Evolutionary conservation across 2,113 vertebrate species (phyloP), one percentile per base, ranked within the genome.

Genomic region (Grallaria varia): DNA sequence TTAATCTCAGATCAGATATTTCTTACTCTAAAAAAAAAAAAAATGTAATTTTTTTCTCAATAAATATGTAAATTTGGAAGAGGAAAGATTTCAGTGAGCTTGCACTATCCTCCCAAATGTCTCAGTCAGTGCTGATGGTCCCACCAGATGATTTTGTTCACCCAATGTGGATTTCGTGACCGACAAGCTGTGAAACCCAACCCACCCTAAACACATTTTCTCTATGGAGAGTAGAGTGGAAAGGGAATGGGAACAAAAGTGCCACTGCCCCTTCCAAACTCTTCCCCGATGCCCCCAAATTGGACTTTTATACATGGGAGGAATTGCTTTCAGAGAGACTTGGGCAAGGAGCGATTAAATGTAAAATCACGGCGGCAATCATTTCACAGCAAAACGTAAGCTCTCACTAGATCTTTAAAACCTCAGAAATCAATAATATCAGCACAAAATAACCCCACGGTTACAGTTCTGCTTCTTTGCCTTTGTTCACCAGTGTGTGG

Each of bases 261-360:
- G 42, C 49, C 14, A 17, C 3, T 24, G 6, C 19, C 49, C 14
- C 40, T 68, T 80, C 37, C 44, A 71, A 33, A 64, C 31, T 22
- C 33, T 22, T 56, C 73, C 27, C 15, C 20, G 28, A 21, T n/a
- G 4, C 2, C 8, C 44, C 13, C 37, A 63, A 15, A 44, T 67
- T 10, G 28, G 28, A 25, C 5, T 27, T 37, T 0, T 0, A 5
- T 0, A 30, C 31, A 31, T 27, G 0, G 0, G 24, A 10, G 8
- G 16, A 75, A 66, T 62, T 47, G 12, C 40, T 47, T 42, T 8
- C 58, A 33, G 23, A 58, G 10, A 21, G 8, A 16, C 59, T 64
- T 87, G n/a, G 18, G 28, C 2, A 15, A 84, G 17, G 21, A 35
- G 50, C n/a, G 39, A 1, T 45, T 86, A 30, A 40, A 55, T 24